Percentiles rank a stretch among this genome's conserved stretches.
Conservation (phyloP, 2,113 vertebrate genomes). For the Podocnemis expansa region DNA sequence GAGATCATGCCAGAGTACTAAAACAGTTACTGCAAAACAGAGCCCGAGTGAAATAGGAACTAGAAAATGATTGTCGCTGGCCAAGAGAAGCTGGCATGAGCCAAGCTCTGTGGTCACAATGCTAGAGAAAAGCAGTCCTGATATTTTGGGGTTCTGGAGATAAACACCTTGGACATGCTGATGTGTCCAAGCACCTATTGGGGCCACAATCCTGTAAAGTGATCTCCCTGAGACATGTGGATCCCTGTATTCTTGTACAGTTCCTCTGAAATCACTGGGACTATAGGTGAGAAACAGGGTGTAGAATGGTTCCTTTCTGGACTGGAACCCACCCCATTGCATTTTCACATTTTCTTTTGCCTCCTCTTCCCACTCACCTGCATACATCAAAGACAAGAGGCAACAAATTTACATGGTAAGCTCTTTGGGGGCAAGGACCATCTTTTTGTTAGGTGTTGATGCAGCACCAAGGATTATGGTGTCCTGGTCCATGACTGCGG, state of each 20-base stretch:
- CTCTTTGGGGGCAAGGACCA: not conserved
- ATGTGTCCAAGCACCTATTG: not conserved
- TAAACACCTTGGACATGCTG: fast-evolving
- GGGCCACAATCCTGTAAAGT: not conserved
- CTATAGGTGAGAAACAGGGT: not conserved
- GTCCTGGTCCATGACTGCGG: not conserved
- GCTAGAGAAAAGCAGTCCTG: not conserved
- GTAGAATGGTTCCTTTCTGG: not conserved
- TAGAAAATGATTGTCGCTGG: not conserved
- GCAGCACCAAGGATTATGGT: not conserved
- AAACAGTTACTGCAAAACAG: fast-evolving
- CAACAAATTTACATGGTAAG: fast-evolving
- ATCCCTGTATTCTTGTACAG: not conserved
- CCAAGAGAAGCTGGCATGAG: not conserved
- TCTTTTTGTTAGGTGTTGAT: not conserved
- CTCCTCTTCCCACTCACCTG: not conserved
- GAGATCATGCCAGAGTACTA: not conserved
- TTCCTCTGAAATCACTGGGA: not conserved
- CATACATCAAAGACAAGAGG: no score
- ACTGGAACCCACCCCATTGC: not conserved
- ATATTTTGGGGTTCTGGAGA: not conserved
- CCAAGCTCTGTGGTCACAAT: not conserved
- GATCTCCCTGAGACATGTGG: not conserved
- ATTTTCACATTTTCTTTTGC: not conserved
- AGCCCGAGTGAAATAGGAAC: fast-evolving